Evolutionary conservation across 2,888 invertebrate genomes (phyloP).

Genomic region (Oxytorus armatus): DNA sequence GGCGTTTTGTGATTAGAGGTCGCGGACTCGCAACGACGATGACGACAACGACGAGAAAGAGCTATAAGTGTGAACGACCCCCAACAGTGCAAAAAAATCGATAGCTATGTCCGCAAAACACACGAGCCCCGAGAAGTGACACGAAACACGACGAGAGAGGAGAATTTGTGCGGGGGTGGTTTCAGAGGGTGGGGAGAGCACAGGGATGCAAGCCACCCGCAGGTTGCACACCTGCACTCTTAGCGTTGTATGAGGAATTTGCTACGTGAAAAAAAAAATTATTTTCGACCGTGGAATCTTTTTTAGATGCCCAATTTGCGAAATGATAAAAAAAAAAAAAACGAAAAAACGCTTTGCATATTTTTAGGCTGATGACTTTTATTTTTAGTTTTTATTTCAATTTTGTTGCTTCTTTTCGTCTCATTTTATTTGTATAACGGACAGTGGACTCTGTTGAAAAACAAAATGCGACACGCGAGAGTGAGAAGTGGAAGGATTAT

Average conservation of each 20-base stretch:
- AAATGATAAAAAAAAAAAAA: neutral
- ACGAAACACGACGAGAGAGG: constrained; percentile 7
- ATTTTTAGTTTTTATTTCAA: neutral
- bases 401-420: neutral
- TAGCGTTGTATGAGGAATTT: neutral
- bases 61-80: constrained; percentile 77
- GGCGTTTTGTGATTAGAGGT: constrained; percentile 42
- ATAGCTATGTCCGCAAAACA: constrained; percentile 75
- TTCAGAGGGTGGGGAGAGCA: constrained; percentile 14
- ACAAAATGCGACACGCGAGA: constrained; percentile 48
- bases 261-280: neutral
- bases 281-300: neutral
- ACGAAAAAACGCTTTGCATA: neutral
- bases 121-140: constrained; percentile 20
- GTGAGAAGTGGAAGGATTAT: constrained; percentile 58
- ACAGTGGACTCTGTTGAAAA: neutral
- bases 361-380: neutral
- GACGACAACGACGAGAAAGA: constrained; percentile 18
- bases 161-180: constrained; percentile 14
- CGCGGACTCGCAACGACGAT: constrained; percentile 3
- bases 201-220: constrained; percentile 29
- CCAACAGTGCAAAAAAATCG: constrained; percentile 77
- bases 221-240: constrained; percentile 39
- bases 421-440: neutral
- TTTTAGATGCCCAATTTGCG: neutral